phyloP scores from a whole-genome alignment of 2,888 invertebrate genomes.

The Odontocerum albicorne region DNA sequence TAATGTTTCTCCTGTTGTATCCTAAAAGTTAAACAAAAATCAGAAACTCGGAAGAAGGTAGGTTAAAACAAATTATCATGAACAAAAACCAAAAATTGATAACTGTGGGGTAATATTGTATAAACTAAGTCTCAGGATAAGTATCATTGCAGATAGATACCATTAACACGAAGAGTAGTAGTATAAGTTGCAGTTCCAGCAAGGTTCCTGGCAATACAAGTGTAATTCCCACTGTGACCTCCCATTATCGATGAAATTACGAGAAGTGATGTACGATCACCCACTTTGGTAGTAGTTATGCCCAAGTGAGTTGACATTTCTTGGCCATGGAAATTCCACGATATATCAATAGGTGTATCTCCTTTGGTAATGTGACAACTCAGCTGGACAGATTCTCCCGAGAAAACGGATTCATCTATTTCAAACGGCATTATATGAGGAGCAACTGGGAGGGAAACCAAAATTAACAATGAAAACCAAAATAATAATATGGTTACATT shows the following conservation, averaged over 20 bases:
- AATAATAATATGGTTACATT: conserved; percentile 6
- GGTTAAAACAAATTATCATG: conserved; percentile 1
- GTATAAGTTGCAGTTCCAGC: conserved; percentile 70
- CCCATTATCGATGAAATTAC: conserved; percentile 72
- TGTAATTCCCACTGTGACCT: conserved; percentile 73
- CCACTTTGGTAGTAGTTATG: conserved; percentile 63
- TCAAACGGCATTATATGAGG: conserved; percentile 68
- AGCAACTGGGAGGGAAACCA: conserved; percentile 41
- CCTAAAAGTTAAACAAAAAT: no score
- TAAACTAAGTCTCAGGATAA: no score
- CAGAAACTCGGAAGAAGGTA: background rate
- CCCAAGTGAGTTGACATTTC: conserved; percentile 59
- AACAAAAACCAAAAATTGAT: no score
- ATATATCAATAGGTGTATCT: conserved; percentile 71
- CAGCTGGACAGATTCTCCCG: conserved; percentile 68
- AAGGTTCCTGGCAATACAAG: conserved; percentile 72
- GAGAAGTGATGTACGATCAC: conserved; percentile 67
- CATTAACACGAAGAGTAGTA: conserved; percentile 59
- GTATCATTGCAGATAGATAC: no score
- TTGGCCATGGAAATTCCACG: conserved; percentile 73
- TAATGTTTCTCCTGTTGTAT: no score
- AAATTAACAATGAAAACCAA: conserved; percentile 16
- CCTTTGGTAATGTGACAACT: conserved; percentile 72
- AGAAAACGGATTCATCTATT: conserved; percentile 66
- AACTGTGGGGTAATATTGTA: no score